A percentile compares a stretch with the other conserved stretches of the same genome.
Evolutionary conservation across 2,797 vertebrate species (phyloP).

Genomic region (Argentina silus): DNA sequence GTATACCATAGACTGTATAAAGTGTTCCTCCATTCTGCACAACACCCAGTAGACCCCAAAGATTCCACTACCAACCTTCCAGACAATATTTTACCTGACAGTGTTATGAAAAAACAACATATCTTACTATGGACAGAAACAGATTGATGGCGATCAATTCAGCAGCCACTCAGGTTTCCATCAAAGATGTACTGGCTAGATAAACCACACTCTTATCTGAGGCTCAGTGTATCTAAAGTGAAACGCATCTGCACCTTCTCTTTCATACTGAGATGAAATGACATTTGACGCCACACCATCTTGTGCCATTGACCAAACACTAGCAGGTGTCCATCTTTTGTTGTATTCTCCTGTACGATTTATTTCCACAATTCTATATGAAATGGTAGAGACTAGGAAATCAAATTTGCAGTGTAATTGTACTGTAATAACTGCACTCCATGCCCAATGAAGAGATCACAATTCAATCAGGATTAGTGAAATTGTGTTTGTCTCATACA

Average conservation of each 20-base stretch:
- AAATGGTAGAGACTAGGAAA: slow-evolving; percentile 29
- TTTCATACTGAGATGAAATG: neutral
- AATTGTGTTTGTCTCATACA: slow-evolving; percentile 5
- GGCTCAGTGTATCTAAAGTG: neutral
- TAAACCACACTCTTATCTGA: neutral
- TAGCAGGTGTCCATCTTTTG: neutral
- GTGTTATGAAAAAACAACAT: neutral
- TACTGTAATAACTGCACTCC: neutral
- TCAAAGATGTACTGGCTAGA: neutral
- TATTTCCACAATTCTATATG: neutral
- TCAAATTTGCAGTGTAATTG: neutral
- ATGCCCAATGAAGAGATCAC: neutral
- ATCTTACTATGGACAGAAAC: neutral
- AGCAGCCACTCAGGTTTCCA: neutral
- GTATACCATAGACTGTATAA: neutral
- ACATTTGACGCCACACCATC: neutral
- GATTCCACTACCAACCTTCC: neutral
- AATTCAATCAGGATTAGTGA: slow-evolving; percentile 3
- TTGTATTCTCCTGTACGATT: neutral
- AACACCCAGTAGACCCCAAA: neutral
- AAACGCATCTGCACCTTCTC: neutral
- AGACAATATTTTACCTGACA: neutral
- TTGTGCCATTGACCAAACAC: slow-evolving; percentile 4
- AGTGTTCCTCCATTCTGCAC: neutral
- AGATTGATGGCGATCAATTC: neutral